Conservation (phyloP, 2,797 vertebrate genomes). For the Enteromius afrohamiltoni region DNA sequence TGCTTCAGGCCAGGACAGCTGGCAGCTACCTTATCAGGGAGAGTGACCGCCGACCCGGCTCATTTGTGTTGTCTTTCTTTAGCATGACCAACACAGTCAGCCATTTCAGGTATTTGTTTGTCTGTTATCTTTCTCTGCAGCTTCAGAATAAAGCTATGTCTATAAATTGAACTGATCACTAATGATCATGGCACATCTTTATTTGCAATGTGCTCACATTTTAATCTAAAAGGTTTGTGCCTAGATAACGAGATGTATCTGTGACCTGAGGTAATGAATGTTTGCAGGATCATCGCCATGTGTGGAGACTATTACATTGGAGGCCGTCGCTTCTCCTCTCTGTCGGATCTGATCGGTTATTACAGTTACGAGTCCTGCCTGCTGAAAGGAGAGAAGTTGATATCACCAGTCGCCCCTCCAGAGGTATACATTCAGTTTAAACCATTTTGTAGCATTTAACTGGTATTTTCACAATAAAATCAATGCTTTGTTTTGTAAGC, state of each 20-base stretch:
- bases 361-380: slow-evolving; percentile 99
- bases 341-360: slow-evolving; percentile 97
- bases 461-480: neutral
- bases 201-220: neutral
- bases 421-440: slow-evolving; percentile 76
- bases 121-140: neutral
- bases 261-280: neutral
- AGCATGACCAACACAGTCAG: slow-evolving; percentile 95
- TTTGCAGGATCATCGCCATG: slow-evolving; percentile 96
- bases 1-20: slow-evolving; percentile 89
- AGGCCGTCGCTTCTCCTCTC: slow-evolving; percentile 94
- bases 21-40: slow-evolving; percentile 99
- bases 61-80: slow-evolving; percentile 99
- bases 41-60: slow-evolving; percentile 97
- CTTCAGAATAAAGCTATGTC: neutral
- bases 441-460: neutral
- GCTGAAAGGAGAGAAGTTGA: slow-evolving; percentile 96
- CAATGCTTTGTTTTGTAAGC: slow-evolving; percentile 72
- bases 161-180: neutral
- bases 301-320: slow-evolving; percentile 99
- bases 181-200: neutral
- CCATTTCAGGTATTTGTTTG: slow-evolving; percentile 89
- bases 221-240: neutral
- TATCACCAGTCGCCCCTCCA: slow-evolving; percentile 94
- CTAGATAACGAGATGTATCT: neutral